A percentile compares a stretch with the other conserved stretches of the same genome.
Conservation (phyloP, 2,113 vertebrate genomes). For the Hassar affinis region DNA sequence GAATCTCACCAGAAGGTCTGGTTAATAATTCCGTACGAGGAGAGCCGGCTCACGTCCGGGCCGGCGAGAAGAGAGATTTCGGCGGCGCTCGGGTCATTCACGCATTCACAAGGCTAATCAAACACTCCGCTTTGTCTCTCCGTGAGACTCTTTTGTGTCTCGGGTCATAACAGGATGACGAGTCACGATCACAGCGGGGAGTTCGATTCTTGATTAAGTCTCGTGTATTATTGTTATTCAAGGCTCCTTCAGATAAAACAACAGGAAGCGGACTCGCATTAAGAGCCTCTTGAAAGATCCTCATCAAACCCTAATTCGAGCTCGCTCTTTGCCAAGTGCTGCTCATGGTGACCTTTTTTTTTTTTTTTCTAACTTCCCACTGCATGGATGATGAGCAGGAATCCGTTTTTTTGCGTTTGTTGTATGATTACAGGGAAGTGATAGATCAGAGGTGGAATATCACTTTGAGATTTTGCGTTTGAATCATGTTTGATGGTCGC, state of each 20-base stretch:
- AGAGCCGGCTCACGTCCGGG: background rate
- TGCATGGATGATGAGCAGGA: background rate
- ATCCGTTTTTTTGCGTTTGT: background rate
- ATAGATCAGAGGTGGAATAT: background rate
- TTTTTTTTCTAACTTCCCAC: background rate
- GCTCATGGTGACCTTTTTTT: conserved; percentile 3
- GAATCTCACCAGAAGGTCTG: background rate
- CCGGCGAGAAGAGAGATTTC: background rate
- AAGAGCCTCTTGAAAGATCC: conserved; percentile 13
- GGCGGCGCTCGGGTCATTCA: background rate
- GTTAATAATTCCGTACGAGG: conserved; percentile 18
- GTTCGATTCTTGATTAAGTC: background rate
- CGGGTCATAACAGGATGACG: background rate
- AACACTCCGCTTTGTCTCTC: background rate
- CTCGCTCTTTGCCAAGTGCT: background rate
- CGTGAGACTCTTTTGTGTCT: background rate
- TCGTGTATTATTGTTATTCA: background rate
- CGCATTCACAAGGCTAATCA: conserved; percentile 27
- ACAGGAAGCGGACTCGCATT: background rate
- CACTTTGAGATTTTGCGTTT: conserved; percentile 7
- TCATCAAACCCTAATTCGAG: conserved; percentile 6
- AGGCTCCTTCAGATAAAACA: conserved; percentile 27
- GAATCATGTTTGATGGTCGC: conserved; percentile 21
- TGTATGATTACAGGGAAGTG: background rate
- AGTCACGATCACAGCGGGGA: background rate